A percentile compares a stretch with the other conserved stretches of the same genome.
phyloP scores from a whole-genome alignment of 2,113 vertebrate species.

The Oxyruncus cristatus region DNA sequence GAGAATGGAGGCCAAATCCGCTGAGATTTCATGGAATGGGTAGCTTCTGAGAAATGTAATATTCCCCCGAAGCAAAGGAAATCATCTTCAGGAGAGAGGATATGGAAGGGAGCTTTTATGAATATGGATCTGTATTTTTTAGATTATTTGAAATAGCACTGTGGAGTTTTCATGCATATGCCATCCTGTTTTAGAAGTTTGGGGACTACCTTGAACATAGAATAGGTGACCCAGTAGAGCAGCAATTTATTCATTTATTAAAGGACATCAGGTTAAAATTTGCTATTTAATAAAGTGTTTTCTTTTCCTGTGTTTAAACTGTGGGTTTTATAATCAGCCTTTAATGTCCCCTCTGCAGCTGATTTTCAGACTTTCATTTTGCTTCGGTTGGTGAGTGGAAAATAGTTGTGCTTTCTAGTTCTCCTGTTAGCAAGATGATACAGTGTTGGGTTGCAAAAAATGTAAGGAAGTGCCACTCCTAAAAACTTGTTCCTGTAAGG shows the following conservation, averaged over 20 bases:
- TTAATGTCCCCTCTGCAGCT: background rate
- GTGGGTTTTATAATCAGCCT: background rate
- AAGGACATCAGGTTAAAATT: conserved; percentile 25
- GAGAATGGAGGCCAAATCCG: background rate
- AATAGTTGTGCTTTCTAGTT: background rate
- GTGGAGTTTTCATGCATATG: background rate
- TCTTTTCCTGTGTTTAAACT: conserved; percentile 8
- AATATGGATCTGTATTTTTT: background rate
- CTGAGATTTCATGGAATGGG: background rate
- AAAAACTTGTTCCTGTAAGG: conserved; percentile 22
- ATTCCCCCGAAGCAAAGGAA: background rate
- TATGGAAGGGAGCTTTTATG: background rate
- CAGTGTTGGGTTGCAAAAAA: conserved; percentile 6
- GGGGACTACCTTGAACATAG: background rate
- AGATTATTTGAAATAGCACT: background rate
- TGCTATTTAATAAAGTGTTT: background rate
- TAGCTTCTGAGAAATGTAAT: conserved; percentile 1
- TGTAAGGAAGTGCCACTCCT: conserved; percentile 9
- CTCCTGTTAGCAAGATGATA: conserved; percentile 26
- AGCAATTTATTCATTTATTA: background rate
- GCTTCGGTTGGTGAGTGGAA: background rate
- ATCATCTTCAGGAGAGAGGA: background rate
- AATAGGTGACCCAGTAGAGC: background rate
- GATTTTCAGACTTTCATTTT: conserved; percentile 19
- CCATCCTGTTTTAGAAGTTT: background rate